A percentile compares a stretch with the other conserved stretches of the same genome.
phyloP scores from a whole-genome alignment of 2,888 invertebrate genomes.

The Ophion costatus region DNA sequence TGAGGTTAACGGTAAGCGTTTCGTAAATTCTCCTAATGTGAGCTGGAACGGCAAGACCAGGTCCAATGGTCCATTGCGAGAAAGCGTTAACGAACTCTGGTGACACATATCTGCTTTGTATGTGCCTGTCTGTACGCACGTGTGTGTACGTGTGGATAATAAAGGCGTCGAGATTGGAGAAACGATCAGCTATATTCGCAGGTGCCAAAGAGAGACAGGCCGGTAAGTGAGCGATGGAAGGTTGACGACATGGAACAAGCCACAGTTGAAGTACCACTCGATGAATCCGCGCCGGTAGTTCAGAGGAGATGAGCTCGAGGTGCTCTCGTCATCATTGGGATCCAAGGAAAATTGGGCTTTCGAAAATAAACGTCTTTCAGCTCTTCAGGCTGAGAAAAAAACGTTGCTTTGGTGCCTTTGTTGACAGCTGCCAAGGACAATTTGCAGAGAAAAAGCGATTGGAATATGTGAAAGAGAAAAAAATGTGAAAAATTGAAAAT shows the following conservation, averaged over 20 bases:
- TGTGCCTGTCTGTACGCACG: not conserved
- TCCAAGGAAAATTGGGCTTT: too few species aligned
- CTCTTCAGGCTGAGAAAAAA: too few species aligned
- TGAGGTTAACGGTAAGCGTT: slow-evolving; percentile 56
- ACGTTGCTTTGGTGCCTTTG: too few species aligned
- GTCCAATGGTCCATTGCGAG: slow-evolving; percentile 15
- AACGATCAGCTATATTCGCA: not conserved
- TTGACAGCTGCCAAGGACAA: too few species aligned
- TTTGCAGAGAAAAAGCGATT: too few species aligned
- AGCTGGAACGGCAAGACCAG: slow-evolving; percentile 3
- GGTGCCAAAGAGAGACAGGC: not conserved
- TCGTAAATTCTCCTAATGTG: slow-evolving; percentile 48
- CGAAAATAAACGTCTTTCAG: too few species aligned
- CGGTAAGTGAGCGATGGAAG: slow-evolving; percentile 1
- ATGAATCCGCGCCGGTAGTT: slow-evolving; percentile 11
- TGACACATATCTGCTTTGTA: not conserved
- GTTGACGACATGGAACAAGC: slow-evolving; percentile 22
- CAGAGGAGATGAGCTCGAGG: too few species aligned
- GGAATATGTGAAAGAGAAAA: too few species aligned
- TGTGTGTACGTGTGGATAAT: too few species aligned
- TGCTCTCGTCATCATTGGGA: too few species aligned
- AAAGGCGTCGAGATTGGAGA: not conserved
- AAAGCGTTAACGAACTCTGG: slow-evolving; percentile 23
- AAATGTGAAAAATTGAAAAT: too few species aligned
- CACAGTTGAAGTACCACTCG: slow-evolving; percentile 33